Evolutionary conservation across 2,113 vertebrate genomes (phyloP).

Genomic region (Leptosomus discolor): DNA sequence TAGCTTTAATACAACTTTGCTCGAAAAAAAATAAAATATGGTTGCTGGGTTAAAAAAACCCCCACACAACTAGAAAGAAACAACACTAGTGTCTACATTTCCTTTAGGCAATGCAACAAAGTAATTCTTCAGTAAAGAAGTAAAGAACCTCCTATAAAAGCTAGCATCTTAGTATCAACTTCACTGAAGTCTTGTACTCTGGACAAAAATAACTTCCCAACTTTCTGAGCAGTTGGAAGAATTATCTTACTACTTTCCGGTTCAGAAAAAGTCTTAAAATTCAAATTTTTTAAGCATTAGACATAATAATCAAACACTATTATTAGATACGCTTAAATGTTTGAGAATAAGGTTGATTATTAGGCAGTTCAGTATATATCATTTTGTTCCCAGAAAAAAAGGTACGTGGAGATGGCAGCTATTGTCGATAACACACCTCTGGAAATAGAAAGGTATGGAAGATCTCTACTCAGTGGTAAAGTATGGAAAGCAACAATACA

Average conservation of each 20-base stretch:
- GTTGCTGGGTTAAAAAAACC: slow-evolving; percentile 39
- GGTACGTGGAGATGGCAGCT: neutral
- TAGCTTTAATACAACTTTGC: slow-evolving; percentile 34
- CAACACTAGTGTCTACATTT: neutral
- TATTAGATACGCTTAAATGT: neutral
- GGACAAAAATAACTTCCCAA: neutral
- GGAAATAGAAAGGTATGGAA: neutral
- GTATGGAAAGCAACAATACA: neutral
- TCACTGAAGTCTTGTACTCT: neutral
- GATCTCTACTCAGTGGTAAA: neutral
- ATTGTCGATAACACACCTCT: neutral
- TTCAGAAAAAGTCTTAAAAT: neutral
- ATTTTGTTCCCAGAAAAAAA: neutral
- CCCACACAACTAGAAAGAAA: neutral
- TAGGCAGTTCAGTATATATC: neutral
- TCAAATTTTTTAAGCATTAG: neutral
- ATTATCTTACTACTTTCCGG: neutral
- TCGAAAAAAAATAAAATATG: neutral
- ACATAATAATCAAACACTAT: neutral
- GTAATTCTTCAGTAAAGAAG: neutral
- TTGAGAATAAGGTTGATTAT: neutral
- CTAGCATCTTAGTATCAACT: neutral
- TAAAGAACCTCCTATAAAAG: neutral
- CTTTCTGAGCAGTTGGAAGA: neutral
- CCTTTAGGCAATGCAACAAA: neutral